Percentiles rank a stretch among this genome's conserved stretches.
Evolutionary conservation across 2,888 invertebrate species (phyloP).

Genomic region (Dicycla oo): DNA sequence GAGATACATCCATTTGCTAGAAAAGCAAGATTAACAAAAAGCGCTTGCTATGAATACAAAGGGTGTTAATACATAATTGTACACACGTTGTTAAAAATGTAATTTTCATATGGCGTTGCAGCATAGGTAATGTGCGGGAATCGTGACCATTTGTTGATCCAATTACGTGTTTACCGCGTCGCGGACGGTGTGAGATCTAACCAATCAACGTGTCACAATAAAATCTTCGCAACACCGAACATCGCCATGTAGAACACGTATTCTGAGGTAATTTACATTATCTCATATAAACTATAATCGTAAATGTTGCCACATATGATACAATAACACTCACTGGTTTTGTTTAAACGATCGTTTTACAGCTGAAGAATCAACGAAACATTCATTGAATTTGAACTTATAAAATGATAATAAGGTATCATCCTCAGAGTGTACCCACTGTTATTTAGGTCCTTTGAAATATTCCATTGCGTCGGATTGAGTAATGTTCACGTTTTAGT

Average conservation of each 20-base stretch:
- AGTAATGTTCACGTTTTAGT: constrained; percentile 56
- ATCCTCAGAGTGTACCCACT: constrained; percentile 29
- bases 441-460: constrained; percentile 57
- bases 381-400: constrained; percentile 17
- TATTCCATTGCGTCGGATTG: constrained; percentile 55
- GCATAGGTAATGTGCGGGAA: constrained; percentile 59
- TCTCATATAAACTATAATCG: constrained; percentile 55
- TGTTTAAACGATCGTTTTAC: constrained; percentile 22
- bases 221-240: constrained; percentile 60
- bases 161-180: constrained; percentile 74
- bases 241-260: constrained; percentile 72
- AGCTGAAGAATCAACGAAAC: constrained; percentile 11
- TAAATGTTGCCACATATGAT: constrained; percentile 34
- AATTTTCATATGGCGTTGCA: constrained; percentile 63
- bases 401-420: constrained; percentile 26
- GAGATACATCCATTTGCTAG: constrained; percentile 1
- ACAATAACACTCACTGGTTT: constrained; percentile 36
- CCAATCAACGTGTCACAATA: constrained; percentile 72
- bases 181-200: constrained; percentile 45
- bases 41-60: constrained; percentile 24
- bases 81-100: constrained; percentile 33
- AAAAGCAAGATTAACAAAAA: constrained; percentile 10
- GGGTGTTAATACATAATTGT: constrained; percentile 21
- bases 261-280: constrained; percentile 70
- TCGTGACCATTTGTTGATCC: constrained; percentile 72